Base-by-base conservation (phyloP, 2,797 vertebrate genomes). In the Pseudochaenichthys georgianus region DNA sequence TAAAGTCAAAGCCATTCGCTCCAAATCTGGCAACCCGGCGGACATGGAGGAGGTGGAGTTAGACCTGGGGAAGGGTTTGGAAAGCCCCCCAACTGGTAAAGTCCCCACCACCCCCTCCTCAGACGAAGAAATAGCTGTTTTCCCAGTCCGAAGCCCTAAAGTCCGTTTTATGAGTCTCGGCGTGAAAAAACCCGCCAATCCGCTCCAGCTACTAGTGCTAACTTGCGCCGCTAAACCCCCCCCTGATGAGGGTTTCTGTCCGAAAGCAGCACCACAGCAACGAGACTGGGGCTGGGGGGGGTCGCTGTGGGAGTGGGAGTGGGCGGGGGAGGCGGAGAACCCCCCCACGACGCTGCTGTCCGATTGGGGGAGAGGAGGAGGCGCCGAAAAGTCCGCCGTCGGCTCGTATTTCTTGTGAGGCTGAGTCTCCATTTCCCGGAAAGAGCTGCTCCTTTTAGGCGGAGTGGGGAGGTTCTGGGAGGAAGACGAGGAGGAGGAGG, bases 11-110 rank as follows among this genome's bases (percentile, higher is more conserved):
- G 98, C 94, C 96, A 99, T 96, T 92, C 96, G 93, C 92, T 99
- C 98, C 91, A 99, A 95, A 93, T 99, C 98, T 72, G 97, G 96
- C 89, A 98, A 94, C 88, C 98, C 97, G 79, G 98, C 96, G 84
- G 97, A 97, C 98, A 99, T 98, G 55, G 98, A 99, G 93, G 98
- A 99, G 85, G 98, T 99, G 89, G 98, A 99, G 94, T 99, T 99
- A 82, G 98, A 99, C 91, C 98, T 95, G 64, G 98, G 98, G 82
- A 99, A 99, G 21, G 95, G 94, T 76, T 95, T 95, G 21, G 90
- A 28, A 28, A 28, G 74, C 59, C 92, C 94, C 38, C 91, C 91
- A 31, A 86, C 75, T 80, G 34, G 34, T 9, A 38, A 89, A 63
- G 72, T 78, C 78, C 92, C 92, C 96, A 63, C 94, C 86, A 94